phyloP scores from a whole-genome alignment of 2,888 invertebrate species.

The Linnaemya vulpina region DNA sequence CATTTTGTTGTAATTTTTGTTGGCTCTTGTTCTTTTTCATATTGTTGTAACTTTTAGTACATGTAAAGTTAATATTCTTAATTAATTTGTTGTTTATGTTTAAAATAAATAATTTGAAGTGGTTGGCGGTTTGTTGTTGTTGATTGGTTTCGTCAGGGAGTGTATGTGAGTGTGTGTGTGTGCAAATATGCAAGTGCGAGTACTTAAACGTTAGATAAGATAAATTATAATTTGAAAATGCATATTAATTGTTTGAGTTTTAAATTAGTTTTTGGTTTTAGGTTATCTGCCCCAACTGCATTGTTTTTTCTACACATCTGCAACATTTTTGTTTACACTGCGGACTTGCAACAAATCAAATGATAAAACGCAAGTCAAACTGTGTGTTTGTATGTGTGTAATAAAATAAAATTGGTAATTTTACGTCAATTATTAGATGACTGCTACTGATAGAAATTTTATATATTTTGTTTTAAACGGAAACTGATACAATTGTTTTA shows the following conservation, averaged over 20 bases:
- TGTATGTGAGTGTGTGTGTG: too few relatives aligned
- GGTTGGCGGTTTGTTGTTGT: neutral
- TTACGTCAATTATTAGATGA: neutral
- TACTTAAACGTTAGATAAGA: slow-evolving; percentile 23
- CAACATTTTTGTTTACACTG: neutral
- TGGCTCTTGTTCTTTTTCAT: neutral
- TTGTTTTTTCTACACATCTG: neutral
- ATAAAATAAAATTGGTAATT: neutral
- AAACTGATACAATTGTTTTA: neutral
- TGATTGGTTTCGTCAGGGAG: neutral
- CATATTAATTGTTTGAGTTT: neutral
- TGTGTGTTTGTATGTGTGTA: neutral
- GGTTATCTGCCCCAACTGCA: too few relatives aligned
- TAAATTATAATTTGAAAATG: slow-evolving; percentile 11
- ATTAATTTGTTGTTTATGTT: slow-evolving; percentile 22
- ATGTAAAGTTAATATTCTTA: slow-evolving; percentile 30
- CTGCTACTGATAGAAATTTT: slow-evolving; percentile 3
- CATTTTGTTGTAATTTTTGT: slow-evolving; percentile 3
- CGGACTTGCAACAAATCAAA: neutral
- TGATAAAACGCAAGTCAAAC: neutral
- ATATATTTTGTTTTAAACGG: neutral
- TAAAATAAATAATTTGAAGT: slow-evolving; percentile 31
- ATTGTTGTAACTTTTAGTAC: neutral
- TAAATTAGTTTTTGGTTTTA: neutral
- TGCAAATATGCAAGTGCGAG: neutral